A percentile compares a stretch with the other conserved stretches of the same genome.
Conservation (phyloP, 2,113 vertebrate genomes). For the Atlantisia rogersi region DNA sequence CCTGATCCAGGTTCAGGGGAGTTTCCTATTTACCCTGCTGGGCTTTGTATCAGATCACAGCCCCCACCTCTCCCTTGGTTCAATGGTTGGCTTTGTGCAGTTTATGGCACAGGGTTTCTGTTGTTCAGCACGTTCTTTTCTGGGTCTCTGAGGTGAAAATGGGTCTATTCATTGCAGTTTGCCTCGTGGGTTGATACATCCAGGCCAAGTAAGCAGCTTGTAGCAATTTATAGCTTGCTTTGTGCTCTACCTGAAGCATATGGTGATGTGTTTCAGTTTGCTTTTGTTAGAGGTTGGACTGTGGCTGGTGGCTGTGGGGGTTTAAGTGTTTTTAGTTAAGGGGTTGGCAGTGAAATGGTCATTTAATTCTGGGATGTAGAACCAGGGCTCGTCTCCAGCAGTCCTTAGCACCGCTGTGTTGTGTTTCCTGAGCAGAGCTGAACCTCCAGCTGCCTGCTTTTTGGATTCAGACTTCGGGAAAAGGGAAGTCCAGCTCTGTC, state of each 20-base stretch:
- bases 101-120: neutral
- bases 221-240: neutral
- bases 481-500: conserved; percentile 44
- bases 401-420: neutral
- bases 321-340: neutral
- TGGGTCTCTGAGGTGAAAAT: neutral
- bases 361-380: neutral
- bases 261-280: neutral
- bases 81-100: neutral
- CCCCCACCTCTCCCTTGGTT: neutral
- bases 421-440: conserved; percentile 30
- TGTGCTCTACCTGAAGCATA: neutral
- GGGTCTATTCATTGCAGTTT: neutral
- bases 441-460: conserved; percentile 42
- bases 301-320: neutral
- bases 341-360: neutral
- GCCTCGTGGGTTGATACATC: neutral
- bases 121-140: neutral
- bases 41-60: neutral
- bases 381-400: conserved; percentile 34
- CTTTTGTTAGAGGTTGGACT: neutral
- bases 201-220: accelerated
- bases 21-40: neutral
- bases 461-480: neutral
- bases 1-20: neutral